These are phyloP conservation scores for Zophobas atratus DNA, from an alignment of 1,140 invertebrate species.

Conservation along the genomic window DNA sequence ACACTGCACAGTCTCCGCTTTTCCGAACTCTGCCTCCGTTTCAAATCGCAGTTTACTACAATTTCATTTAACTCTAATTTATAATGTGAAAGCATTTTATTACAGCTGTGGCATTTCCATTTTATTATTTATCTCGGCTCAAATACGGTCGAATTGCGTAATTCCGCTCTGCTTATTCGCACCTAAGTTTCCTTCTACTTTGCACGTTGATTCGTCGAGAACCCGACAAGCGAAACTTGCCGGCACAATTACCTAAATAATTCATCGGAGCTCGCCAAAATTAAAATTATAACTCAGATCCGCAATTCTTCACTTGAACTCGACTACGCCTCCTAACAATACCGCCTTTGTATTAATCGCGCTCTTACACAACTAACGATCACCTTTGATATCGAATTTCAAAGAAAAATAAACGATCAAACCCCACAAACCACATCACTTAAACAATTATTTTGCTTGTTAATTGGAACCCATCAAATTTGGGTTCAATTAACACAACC, in stretches of 20 bases:
- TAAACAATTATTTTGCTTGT: too few relatives aligned
- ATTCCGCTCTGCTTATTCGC: not conserved
- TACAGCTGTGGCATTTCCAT: constrained; percentile 1
- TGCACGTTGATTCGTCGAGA: not conserved
- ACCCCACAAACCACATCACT: too few relatives aligned
- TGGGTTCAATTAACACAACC: too few relatives aligned
- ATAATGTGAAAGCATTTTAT: constrained; percentile 6
- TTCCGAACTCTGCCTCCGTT: not conserved
- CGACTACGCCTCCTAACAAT: not conserved
- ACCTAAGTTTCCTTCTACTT: not conserved
- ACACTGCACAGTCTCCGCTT: constrained; percentile 28
- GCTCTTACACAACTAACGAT: too few relatives aligned
- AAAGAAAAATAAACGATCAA: too few relatives aligned
- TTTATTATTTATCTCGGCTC: constrained; percentile 3
- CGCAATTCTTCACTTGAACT: not conserved
- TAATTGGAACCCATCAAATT: too few relatives aligned
- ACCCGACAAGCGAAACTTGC: constrained; percentile 1
- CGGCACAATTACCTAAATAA: constrained; percentile 13
- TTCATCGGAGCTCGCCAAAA: constrained; percentile 7
- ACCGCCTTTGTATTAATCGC: not conserved
- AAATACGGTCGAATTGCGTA: not conserved
- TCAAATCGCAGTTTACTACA: constrained; percentile 23
- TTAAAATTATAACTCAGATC: constrained; percentile 8
- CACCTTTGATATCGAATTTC: too few relatives aligned
- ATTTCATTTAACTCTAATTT: constrained; percentile 8